Percentiles rank a stretch among this genome's conserved stretches.
Conservation (phyloP, 2,113 vertebrate genomes). For the Opisthocomus hoazin region DNA sequence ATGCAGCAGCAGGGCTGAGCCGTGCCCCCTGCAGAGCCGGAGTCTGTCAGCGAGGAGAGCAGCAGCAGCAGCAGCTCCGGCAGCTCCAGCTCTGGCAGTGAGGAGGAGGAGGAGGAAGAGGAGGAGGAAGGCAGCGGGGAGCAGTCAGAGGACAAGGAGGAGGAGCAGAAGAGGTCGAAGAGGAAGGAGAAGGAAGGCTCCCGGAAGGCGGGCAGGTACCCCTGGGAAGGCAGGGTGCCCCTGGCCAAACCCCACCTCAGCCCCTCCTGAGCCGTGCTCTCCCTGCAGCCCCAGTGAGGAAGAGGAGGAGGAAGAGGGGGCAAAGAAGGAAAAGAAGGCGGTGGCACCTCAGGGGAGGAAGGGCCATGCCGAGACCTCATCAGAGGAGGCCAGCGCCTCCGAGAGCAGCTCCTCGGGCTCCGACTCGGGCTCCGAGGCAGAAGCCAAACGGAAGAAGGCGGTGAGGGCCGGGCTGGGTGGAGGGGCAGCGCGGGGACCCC, state of each 20-base stretch:
- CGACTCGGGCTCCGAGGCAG: slow-evolving; percentile 74
- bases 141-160: slow-evolving; percentile 75
- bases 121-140: slow-evolving; percentile 77
- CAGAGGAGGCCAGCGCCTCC: slow-evolving; percentile 80
- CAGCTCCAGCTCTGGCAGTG: slow-evolving; percentile 69
- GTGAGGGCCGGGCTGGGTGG: slow-evolving; percentile 39
- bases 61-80: slow-evolving; percentile 53
- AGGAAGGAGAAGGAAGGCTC: slow-evolving; percentile 69
- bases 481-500: rapidly evolving
- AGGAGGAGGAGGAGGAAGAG: slow-evolving; percentile 79
- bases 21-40: slow-evolving; percentile 72
- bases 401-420: slow-evolving; percentile 86
- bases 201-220: slow-evolving; percentile 72
- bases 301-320: slow-evolving; percentile 69
- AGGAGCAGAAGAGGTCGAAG: slow-evolving; percentile 68
- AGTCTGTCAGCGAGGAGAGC: slow-evolving; percentile 78
- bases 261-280: background rate
- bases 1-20: background rate
- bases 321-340: slow-evolving; percentile 68
- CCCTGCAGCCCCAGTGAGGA: slow-evolving; percentile 71
- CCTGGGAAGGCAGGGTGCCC: background rate
- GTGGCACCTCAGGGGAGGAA: slow-evolving; percentile 43
- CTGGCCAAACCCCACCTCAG: rapidly evolving
- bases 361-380: slow-evolving; percentile 73
- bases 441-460: slow-evolving; percentile 76